A percentile compares a stretch with the other conserved stretches of the same genome.
These are phyloP conservation scores for Hypolimnas misippus DNA, from an alignment of 2,888 invertebrate species.

Conservation along the genomic window DNA sequence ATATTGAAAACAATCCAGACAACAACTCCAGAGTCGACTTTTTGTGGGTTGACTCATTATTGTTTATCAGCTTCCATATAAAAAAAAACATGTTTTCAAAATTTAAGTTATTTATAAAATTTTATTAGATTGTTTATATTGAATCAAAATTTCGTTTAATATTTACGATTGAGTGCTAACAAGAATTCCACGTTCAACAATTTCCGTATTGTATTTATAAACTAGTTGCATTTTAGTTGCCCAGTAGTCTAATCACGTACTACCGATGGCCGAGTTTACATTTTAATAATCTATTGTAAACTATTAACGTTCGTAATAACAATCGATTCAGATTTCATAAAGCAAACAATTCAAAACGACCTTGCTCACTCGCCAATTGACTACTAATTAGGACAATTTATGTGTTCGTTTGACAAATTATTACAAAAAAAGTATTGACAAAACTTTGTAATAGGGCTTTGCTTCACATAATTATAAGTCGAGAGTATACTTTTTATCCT, in stretches of 20 bases:
- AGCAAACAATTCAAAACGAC: conserved; percentile 31
- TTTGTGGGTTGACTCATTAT: no score
- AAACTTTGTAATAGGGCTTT: no score
- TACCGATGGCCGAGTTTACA: conserved; percentile 66
- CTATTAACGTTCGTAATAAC: conserved; percentile 36
- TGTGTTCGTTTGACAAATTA: conserved; percentile 10
- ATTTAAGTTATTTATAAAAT: no score
- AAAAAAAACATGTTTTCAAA: no score
- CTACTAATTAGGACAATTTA: conserved; percentile 24
- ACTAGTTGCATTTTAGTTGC: conserved; percentile 57
- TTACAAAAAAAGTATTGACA: no score
- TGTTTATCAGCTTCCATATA: no score
- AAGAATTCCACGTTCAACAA: not conserved
- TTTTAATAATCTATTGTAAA: conserved; percentile 74
- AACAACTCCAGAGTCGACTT: no score
- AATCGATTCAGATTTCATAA: conserved; percentile 34
- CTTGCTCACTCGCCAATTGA: conserved; percentile 26
- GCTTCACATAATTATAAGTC: no score
- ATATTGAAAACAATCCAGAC: no score
- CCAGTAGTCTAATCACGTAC: conserved; percentile 60
- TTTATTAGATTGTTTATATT: not conserved
- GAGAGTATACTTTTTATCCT: no score
- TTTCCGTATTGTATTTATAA: not conserved
- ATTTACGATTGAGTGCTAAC: not conserved
- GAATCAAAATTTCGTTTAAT: not conserved